Percentiles rank a stretch among this genome's conserved stretches.
Evolutionary conservation across 2,888 invertebrate species (phyloP).

Genomic region (Chaetoderma sp.): DNA sequence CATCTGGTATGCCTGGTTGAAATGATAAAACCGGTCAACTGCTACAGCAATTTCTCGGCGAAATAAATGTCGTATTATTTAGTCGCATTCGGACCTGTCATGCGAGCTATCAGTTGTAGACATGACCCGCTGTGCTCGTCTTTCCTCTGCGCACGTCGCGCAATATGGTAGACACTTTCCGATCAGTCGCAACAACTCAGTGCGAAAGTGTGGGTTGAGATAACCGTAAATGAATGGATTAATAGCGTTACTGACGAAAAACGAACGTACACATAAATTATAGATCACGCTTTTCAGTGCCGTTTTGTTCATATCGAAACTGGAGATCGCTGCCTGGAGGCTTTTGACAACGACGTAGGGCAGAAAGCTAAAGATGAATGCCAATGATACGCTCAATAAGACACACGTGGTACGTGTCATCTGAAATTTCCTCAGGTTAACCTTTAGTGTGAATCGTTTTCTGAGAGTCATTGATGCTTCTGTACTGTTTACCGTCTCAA

Average conservation of each 20-base stretch:
- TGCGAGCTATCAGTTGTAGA: no score
- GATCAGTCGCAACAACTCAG: no score
- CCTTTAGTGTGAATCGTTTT: no score
- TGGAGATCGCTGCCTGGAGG: background rate
- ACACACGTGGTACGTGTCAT: conserved; percentile 54
- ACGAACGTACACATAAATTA: conserved; percentile 1
- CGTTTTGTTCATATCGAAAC: background rate
- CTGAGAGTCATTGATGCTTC: background rate
- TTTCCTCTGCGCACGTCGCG: no score
- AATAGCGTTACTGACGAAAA: background rate
- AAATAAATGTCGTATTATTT: no score
- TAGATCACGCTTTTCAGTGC: background rate
- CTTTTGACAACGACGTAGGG: conserved; percentile 52
- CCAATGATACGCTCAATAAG: conserved; percentile 57
- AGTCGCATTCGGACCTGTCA: no score
- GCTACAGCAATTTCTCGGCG: no score
- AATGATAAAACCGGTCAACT: no score
- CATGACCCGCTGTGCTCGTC: no score
- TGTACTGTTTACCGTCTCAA: background rate
- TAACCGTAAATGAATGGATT: conserved; percentile 4
- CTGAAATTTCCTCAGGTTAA: no score
- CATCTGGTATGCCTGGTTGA: no score
- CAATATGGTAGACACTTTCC: no score
- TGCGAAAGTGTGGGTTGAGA: background rate
- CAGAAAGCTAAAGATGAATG: conserved; percentile 58